Conservation (phyloP, 2,888 invertebrate species). For the Anthophora plumipes region DNA sequence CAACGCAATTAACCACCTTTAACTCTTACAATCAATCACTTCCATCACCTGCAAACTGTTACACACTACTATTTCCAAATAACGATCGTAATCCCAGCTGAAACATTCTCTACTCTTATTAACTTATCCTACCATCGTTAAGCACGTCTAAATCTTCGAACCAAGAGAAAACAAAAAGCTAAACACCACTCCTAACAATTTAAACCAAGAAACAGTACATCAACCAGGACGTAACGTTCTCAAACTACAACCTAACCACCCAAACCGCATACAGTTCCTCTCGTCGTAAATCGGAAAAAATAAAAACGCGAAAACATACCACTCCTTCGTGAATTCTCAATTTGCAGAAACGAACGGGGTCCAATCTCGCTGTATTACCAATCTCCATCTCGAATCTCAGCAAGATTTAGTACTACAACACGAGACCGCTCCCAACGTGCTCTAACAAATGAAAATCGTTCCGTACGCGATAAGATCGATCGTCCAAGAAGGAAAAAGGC, state of each 20-base stretch:
- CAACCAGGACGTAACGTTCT: background rate
- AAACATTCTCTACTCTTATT: too few relatives aligned
- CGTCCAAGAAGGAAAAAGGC: constrained; percentile 10
- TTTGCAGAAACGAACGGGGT: background rate
- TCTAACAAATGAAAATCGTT: constrained; percentile 15
- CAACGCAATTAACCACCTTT: too few relatives aligned
- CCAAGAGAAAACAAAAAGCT: background rate
- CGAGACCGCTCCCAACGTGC: constrained; percentile 8
- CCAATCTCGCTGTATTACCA: background rate
- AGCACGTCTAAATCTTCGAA: too few relatives aligned
- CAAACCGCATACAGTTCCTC: background rate
- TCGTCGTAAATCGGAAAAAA: background rate
- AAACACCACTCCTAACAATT: background rate
- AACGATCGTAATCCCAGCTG: too few relatives aligned
- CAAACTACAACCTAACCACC: background rate
- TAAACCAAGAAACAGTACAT: background rate
- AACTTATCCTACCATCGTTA: too few relatives aligned
- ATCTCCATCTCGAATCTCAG: background rate
- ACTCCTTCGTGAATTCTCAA: background rate
- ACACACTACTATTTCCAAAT: too few relatives aligned
- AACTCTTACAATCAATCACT: too few relatives aligned
- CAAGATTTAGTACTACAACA: background rate
- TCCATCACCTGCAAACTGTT: too few relatives aligned
- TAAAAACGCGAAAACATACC: background rate
- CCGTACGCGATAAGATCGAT: constrained; percentile 30